These are phyloP conservation scores for Uria aalge DNA, from an alignment of 2,113 vertebrate genomes.

Conservation along the genomic window DNA sequence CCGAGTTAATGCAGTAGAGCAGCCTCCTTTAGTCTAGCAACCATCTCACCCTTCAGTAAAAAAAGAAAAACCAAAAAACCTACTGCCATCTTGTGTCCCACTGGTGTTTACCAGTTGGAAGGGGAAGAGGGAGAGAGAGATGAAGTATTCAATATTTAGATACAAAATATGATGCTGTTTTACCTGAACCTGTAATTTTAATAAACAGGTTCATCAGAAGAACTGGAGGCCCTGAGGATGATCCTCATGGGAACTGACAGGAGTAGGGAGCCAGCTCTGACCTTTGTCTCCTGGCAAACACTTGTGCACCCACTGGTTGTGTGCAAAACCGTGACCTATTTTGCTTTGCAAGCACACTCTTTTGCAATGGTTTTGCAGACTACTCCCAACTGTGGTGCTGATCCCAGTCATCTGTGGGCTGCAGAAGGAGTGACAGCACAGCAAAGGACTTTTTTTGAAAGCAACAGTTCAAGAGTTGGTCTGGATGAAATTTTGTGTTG, in stretches of 20 bases:
- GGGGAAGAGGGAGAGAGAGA: background rate
- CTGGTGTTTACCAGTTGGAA: background rate
- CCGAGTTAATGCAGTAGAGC: background rate
- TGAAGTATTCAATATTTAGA: background rate
- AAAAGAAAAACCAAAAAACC: background rate
- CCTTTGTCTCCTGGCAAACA: background rate
- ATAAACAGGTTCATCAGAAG: background rate
- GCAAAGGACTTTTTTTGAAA: background rate
- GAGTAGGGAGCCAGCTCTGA: background rate
- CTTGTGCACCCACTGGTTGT: background rate
- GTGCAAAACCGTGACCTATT: background rate
- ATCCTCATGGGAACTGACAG: background rate
- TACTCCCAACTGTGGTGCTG: background rate
- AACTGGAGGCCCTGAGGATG: background rate
- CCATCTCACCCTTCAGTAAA: background rate
- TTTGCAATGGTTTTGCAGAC: background rate
- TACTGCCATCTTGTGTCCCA: constrained; percentile 29
- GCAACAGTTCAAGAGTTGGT: background rate
- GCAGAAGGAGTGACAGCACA: background rate
- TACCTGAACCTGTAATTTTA: background rate
- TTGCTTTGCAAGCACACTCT: background rate
- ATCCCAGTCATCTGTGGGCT: background rate
- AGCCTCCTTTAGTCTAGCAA: background rate
- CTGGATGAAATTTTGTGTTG: background rate
- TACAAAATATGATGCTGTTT: background rate